These are phyloP conservation scores for Apotomis capreana DNA, from an alignment of 2,888 invertebrate genomes.

Conservation along the genomic window DNA sequence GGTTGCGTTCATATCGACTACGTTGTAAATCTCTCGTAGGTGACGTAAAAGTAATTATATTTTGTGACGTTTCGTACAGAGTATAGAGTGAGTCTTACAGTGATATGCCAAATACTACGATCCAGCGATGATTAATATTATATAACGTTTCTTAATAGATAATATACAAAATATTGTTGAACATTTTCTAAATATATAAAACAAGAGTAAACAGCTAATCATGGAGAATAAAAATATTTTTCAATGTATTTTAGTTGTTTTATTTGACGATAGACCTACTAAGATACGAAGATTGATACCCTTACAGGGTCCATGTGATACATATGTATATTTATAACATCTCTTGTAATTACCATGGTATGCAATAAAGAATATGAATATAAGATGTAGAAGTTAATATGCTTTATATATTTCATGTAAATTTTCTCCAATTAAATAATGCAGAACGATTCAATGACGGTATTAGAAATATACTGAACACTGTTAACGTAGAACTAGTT, in stretches of 20 bases:
- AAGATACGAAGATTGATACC: background rate
- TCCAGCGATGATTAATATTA: conserved; percentile 77
- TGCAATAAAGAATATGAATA: too few species aligned
- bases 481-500: too few species aligned
- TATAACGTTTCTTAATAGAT: conserved; percentile 79
- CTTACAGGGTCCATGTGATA: too few species aligned
- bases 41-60: conserved; percentile 51
- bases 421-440: conserved; percentile 8
- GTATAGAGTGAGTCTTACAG: conserved; percentile 71
- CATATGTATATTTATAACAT: too few species aligned
- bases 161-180: conserved; percentile 82
- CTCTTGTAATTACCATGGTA: too few species aligned
- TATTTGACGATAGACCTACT: conserved; percentile 52
- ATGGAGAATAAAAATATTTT: conserved; percentile 82
- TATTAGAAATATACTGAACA: too few species aligned
- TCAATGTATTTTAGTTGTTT: conserved; percentile 72
- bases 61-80: conserved; percentile 68
- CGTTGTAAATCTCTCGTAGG: conserved; percentile 36
- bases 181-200: conserved; percentile 81
- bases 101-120: conserved; percentile 81
- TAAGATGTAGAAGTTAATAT: background rate
- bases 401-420: conserved; percentile 21
- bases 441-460: background rate
- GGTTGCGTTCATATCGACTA: conserved; percentile 27
- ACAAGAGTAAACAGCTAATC: conserved; percentile 77